These are phyloP conservation scores for Patella depressa DNA, from an alignment of 2,888 invertebrate genomes.

Conservation along the genomic window DNA sequence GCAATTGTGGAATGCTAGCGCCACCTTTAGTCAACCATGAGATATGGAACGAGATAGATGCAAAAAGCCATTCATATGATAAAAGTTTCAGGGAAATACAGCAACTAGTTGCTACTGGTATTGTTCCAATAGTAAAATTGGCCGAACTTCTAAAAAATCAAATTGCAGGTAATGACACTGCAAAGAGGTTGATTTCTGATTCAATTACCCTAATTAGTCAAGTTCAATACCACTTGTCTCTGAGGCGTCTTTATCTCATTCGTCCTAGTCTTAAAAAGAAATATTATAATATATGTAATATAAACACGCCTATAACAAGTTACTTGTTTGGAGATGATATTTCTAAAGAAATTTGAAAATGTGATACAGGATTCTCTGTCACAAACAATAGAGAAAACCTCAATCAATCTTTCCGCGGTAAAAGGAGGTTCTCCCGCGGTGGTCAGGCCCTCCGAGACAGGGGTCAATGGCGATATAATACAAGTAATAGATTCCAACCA, in stretches of 20 bases:
- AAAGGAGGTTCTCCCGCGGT: too few relatives aligned
- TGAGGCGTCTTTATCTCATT: background rate
- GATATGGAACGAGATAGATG: background rate
- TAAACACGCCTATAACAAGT: background rate
- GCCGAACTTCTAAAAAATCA: background rate
- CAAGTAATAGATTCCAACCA: background rate
- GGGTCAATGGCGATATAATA: background rate
- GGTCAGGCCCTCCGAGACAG: too few relatives aligned
- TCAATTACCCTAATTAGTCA: background rate
- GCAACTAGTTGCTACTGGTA: background rate
- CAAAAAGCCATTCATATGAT: background rate
- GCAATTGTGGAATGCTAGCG: background rate
- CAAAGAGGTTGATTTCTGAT: background rate
- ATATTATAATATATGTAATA: background rate
- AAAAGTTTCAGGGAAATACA: background rate
- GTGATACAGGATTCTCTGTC: background rate
- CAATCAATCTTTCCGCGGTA: too few relatives aligned
- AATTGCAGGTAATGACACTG: background rate
- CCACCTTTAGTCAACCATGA: background rate
- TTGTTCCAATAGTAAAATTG: background rate
- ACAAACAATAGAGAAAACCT: too few relatives aligned
- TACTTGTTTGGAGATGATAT: background rate
- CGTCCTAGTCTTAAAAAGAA: conserved; percentile 1
- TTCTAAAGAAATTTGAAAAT: background rate
- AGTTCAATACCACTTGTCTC: background rate